These are phyloP conservation scores for Chloromyia formosa DNA, from an alignment of 2,888 invertebrate genomes.

Conservation along the genomic window DNA sequence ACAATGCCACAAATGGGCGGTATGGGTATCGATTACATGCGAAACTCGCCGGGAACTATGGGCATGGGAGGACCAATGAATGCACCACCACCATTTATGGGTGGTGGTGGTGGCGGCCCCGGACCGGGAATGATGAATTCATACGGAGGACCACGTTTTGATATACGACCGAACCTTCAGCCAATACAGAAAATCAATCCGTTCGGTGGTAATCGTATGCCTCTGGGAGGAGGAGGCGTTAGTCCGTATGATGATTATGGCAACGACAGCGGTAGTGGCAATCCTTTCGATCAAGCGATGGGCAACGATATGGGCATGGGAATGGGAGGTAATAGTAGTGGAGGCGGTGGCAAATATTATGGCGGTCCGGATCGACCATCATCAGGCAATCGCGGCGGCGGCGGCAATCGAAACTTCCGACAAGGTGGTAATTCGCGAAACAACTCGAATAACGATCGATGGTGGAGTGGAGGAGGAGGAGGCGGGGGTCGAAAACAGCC, in stretches of 20 bases:
- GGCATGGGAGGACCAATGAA: slow-evolving; percentile 57
- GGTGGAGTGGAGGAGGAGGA: neutral
- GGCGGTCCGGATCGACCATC: slow-evolving; percentile 10
- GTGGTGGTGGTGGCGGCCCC: slow-evolving; percentile 13
- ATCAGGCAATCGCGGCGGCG: slow-evolving; percentile 32
- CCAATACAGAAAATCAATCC: slow-evolving; percentile 63
- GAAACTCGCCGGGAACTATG: slow-evolving; percentile 44
- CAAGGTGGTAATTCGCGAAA: slow-evolving; percentile 32
- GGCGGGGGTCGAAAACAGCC: slow-evolving; percentile 38
- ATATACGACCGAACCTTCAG: slow-evolving; percentile 67
- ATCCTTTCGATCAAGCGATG: slow-evolving; percentile 19
- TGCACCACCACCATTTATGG: neutral
- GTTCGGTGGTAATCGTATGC: slow-evolving; percentile 62
- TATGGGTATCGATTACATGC: slow-evolving; percentile 1
- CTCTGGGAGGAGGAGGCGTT: slow-evolving; percentile 63
- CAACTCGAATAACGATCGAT: slow-evolving; percentile 32
- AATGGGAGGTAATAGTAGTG: neutral
- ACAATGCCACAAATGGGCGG: neutral
- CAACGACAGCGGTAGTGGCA: slow-evolving; percentile 63
- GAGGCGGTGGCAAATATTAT: slow-evolving; percentile 10
- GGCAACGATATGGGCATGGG: neutral
- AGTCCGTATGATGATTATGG: slow-evolving; percentile 59
- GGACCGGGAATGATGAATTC: neutral
- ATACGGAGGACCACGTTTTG: slow-evolving; percentile 52
- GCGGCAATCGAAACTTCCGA: slow-evolving; percentile 32